Evolutionary conservation across 1,140 invertebrate genomes (phyloP), one percentile per base, ranked within the genome.

Genomic region (Lutraria rhynchaena): DNA sequence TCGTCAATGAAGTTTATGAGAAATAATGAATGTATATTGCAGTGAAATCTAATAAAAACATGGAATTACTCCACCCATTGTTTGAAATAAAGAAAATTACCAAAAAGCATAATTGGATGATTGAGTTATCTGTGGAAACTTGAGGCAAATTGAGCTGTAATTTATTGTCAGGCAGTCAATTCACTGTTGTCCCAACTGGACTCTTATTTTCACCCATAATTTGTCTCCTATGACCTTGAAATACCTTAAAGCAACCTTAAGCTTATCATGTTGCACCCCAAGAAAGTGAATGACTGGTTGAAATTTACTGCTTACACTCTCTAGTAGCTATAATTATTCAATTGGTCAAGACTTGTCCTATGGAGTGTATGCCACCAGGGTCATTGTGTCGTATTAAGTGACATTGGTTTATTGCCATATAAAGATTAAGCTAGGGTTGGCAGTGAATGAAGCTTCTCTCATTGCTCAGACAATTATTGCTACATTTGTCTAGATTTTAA

Each of bases 401-500:
- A 69, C 65, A 69, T 22, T 22, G 17, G 33, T 61, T 63, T 63
- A 75, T 22, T 29, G 49, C 55, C 58, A 22, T 75, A 61, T 75
- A 75, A 75, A 29, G 73, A 75, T 75, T 37, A 35, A 61, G 41
- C 44, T 44, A 27, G 13, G n/a, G 13, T 60, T 35, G n/a, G 27
- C 19, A 24, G 3, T 1, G 3, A 51, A 71, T 57, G 46, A 57
- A 55, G 35, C 22, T 33, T 17, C 69, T 55, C 37, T 55, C 37
- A 31, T 71, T 41, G 24, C 15, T 51, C n/a, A n/a, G 24, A 71
- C 53, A 55, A 71, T 55, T 71, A 55, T 71, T 71, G 33, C 24
- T 41, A 46, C 63, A 67, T 67, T 71, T 71, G 49, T 75, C 58
- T 51, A 37, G 57, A 75, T 75, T 27, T 31, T n/a, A 37, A 41